Percentiles rank a stretch among this genome's conserved stretches.
Evolutionary conservation across 2,113 vertebrate genomes (phyloP).

Genomic region (Bucco capensis): DNA sequence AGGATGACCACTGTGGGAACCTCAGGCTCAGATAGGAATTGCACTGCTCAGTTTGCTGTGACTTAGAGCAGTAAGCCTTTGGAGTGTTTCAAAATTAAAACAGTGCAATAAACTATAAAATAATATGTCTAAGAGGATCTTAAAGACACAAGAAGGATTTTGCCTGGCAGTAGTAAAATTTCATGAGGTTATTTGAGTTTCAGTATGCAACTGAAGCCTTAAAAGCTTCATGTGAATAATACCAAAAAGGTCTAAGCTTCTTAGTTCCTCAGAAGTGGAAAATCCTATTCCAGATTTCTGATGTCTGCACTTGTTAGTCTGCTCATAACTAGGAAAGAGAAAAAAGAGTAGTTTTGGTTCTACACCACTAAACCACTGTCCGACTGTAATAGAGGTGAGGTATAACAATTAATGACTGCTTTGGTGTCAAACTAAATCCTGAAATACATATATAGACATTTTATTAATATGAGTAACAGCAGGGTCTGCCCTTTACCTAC

Average conservation of each 20-base stretch:
- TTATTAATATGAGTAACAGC: background rate
- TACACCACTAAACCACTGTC: background rate
- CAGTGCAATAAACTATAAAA: background rate
- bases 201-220: background rate
- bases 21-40: background rate
- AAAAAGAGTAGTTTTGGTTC: background rate
- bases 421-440: background rate
- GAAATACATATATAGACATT: background rate
- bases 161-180: background rate
- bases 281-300: background rate
- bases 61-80: background rate
- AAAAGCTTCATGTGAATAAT: background rate
- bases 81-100: background rate
- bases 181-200: background rate
- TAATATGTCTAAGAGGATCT: background rate
- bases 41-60: background rate
- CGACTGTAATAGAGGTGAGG: background rate
- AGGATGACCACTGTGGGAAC: background rate
- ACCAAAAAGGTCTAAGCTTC: background rate
- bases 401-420: background rate
- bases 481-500: background rate
- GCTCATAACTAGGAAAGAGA: background rate
- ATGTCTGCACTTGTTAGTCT: background rate
- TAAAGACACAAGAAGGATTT: background rate
- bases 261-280: background rate